Base-by-base conservation (phyloP, 2,113 vertebrate genomes). In the Bostrychus sinensis region DNA sequence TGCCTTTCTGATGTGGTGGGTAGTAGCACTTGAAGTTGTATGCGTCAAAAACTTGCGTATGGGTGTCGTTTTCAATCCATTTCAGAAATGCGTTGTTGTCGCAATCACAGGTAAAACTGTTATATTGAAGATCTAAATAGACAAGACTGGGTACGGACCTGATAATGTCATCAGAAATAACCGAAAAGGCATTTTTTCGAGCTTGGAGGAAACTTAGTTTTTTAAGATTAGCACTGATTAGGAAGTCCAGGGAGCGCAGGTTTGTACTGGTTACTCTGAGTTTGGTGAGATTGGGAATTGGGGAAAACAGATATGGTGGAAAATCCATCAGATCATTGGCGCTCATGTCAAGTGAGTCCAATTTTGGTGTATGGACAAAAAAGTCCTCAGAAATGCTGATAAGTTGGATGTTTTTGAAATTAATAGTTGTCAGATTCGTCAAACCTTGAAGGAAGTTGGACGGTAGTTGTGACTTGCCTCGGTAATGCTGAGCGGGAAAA, bases 61-160 rank as follows among this genome's bases (percentile, higher is more conserved):
- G 61, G 5, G 30, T 73, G 59, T 70, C 12, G 1, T 20, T 39
- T 43, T 58, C 12, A 0, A 63, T 66, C 91, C 91, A 94, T 0
- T 41, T 4, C 8, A 87, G n/a, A 56, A 94, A 92, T 76, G 60
- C 78, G 16, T 56, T 50, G 5, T 92, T 93, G 37, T 74, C 67
- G 2, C 92, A 93, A 61, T 78, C 79, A 57, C 92, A 93, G 13
- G 78, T 79, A 43, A 93, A 92, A 3, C 81, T 51, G 53, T 92
- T 93, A 2, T 16, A 60, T 23, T 75, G 10, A 22, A 92, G 30
- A 69, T 94, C 91, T 12, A 93, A 3, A 56, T 82, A 89, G 3
- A 0, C 2, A 0, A 93, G 84, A 37, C 45, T 56, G 12, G 91
- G 86, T 1, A 92, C 16, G 0, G 87, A 80, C 0, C 4, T 4